Evolutionary conservation across 2,113 vertebrate species (phyloP).

Genomic region (Anarrhichthys ocellatus): DNA sequence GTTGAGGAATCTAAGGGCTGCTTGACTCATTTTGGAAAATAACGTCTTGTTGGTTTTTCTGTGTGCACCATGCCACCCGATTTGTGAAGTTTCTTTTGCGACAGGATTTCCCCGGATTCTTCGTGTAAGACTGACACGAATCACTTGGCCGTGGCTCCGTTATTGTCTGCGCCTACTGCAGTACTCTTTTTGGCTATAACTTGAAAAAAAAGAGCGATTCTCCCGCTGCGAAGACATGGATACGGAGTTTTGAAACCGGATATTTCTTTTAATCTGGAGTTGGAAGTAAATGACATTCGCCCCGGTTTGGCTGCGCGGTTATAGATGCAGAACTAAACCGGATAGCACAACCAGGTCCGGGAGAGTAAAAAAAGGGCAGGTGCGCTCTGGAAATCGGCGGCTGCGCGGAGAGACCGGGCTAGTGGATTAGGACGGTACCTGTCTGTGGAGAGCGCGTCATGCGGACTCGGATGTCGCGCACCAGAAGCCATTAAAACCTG

Average conservation of each 20-base stretch:
- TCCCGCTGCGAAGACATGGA: slow-evolving; percentile 38
- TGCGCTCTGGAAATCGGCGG: slow-evolving; percentile 71
- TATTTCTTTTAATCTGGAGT: slow-evolving; percentile 48
- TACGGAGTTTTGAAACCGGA: slow-evolving; percentile 53
- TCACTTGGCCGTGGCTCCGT: slow-evolving; percentile 73
- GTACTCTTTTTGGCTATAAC: slow-evolving; percentile 66
- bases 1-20: slow-evolving; percentile 46
- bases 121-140: slow-evolving; percentile 59
- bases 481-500: slow-evolving; percentile 81
- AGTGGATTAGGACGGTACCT: slow-evolving; percentile 78
- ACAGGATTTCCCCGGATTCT: slow-evolving; percentile 49
- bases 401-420: slow-evolving; percentile 70
- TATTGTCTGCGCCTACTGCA: slow-evolving; percentile 65
- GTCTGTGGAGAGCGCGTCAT: slow-evolving; percentile 79
- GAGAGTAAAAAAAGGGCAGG: slow-evolving; percentile 68
- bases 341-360: slow-evolving; percentile 65
- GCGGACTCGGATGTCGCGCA: slow-evolving; percentile 79
- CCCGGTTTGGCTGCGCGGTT: slow-evolving; percentile 48
- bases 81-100: slow-evolving; percentile 30
- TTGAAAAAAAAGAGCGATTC: slow-evolving; percentile 50
- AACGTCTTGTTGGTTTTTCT: slow-evolving; percentile 4
- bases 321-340: slow-evolving; percentile 57
- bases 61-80: slow-evolving; percentile 39
- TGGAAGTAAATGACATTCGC: slow-evolving; percentile 66
- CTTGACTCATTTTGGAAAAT: slow-evolving; percentile 56